Percentiles rank a stretch among this genome's conserved stretches.
phyloP scores from a whole-genome alignment of 2,113 vertebrate species.

The Phylloscopus whistleri region DNA sequence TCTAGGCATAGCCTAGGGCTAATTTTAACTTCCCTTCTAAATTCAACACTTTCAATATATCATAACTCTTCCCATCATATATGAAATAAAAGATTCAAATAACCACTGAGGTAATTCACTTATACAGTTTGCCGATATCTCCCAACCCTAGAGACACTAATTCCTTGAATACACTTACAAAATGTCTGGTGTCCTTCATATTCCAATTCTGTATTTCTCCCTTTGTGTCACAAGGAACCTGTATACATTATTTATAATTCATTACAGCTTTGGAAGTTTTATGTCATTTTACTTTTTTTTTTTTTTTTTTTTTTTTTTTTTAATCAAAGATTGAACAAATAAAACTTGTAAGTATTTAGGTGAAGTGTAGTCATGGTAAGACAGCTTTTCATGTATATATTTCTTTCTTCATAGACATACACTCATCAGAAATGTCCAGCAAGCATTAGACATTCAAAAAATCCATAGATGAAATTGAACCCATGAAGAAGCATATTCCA shows the following conservation, averaged over 20 bases:
- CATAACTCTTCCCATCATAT: background rate
- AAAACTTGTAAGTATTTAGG: background rate
- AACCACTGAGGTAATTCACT: background rate
- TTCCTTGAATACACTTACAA: background rate
- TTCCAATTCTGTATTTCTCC: background rate
- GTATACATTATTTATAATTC: background rate
- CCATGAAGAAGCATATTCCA: background rate
- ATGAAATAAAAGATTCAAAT: background rate
- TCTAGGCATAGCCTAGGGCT: background rate
- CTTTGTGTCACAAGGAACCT: background rate
- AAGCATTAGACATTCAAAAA: background rate
- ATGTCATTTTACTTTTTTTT: background rate
- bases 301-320: background rate
- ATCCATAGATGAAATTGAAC: background rate
- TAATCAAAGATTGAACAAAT: background rate
- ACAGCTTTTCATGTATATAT: background rate
- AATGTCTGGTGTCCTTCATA: background rate
- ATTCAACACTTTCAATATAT: background rate
- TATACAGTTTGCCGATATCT: background rate
- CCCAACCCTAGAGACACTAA: background rate
- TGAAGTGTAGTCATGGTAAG: background rate
- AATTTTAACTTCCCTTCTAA: background rate
- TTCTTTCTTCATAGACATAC: background rate
- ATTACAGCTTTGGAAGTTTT: background rate
- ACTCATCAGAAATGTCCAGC: background rate